These are phyloP conservation scores for Aramus guarauna DNA, from an alignment of 2,113 vertebrate genomes.

Conservation along the genomic window DNA sequence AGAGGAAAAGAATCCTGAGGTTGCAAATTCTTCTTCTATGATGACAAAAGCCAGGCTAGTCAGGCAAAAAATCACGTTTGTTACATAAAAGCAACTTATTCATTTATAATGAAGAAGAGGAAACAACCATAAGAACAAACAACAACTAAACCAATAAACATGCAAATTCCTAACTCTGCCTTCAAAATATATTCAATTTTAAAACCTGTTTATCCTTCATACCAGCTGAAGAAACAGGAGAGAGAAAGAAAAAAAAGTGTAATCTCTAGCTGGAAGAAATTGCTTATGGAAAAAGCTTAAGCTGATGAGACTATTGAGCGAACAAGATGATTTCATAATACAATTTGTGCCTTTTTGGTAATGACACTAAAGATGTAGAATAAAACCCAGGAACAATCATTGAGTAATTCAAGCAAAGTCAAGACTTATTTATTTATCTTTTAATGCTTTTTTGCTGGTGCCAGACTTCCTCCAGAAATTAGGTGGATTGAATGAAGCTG, in stretches of 20 bases:
- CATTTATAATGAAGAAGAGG: conserved; percentile 36
- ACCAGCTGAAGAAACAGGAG: conserved; percentile 18
- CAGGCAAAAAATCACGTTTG: not conserved
- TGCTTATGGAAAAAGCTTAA: not conserved
- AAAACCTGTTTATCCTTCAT: conserved; percentile 36
- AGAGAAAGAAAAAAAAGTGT: not conserved
- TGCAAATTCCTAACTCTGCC: conserved; percentile 45
- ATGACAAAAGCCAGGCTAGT: not conserved
- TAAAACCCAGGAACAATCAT: not conserved
- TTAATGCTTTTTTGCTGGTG: not conserved
- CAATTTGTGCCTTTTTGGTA: conserved; percentile 5
- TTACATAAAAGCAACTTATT: not conserved
- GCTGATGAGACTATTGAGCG: not conserved
- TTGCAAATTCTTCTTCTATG: not conserved
- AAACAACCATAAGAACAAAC: not conserved
- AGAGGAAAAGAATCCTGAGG: not conserved
- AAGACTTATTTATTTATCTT: not conserved
- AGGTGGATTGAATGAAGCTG: not conserved
- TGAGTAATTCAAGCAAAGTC: not conserved
- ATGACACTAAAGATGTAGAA: not conserved
- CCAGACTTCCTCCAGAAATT: not conserved
- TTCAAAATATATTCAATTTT: conserved; percentile 32
- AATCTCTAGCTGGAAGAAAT: conserved; percentile 31
- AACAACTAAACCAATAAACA: conserved; percentile 58
- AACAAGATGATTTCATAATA: conserved; percentile 30